Conservation (phyloP, 2,113 vertebrate genomes). For the Sminthopsis crassicaudata region DNA sequence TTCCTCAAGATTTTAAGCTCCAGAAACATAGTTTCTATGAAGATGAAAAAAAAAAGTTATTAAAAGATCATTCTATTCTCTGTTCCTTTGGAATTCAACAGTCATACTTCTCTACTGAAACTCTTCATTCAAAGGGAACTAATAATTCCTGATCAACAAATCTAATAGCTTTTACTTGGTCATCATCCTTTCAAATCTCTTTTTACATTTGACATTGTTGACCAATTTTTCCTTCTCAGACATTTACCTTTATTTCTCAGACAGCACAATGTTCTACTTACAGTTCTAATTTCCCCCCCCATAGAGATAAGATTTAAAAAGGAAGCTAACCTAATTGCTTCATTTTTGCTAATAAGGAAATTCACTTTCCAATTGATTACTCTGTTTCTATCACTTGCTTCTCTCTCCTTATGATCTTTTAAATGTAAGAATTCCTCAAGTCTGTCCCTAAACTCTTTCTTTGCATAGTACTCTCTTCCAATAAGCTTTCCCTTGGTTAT, state of each 20-base stretch:
- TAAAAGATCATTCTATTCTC: neutral
- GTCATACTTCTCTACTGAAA: neutral
- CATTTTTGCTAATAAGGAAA: neutral
- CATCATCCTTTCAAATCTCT: neutral
- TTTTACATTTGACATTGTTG: neutral
- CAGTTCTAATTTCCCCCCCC: neutral
- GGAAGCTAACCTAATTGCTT: neutral
- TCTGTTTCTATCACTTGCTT: neutral
- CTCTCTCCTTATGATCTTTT: neutral
- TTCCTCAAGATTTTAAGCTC: neutral
- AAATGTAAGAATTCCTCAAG: neutral
- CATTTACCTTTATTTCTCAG: neutral
- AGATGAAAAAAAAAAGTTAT: neutral
- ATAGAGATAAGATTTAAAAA: neutral
- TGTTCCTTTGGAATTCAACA: neutral
- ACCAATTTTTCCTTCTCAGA: neutral
- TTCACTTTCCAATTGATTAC: neutral
- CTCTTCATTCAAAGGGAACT: neutral
- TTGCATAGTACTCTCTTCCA: neutral
- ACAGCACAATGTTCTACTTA: neutral
- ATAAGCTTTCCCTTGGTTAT: neutral
- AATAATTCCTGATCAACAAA: neutral
- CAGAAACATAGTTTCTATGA: neutral
- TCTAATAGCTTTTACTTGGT: neutral
- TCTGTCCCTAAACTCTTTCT: neutral